Base-by-base conservation (phyloP, 2,797 vertebrate genomes). In the Cirrhinus mrigala region DNA sequence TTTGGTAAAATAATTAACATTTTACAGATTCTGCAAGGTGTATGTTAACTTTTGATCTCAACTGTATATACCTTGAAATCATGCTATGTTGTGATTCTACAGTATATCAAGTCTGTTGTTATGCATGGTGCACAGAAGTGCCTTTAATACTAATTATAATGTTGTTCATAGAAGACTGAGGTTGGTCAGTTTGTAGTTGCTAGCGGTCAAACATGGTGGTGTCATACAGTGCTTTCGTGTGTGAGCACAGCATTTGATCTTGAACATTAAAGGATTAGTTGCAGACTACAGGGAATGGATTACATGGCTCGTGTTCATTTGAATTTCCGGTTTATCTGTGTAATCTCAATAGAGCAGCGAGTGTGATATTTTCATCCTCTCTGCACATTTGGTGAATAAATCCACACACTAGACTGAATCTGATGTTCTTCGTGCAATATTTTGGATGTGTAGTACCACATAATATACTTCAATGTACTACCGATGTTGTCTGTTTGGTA, bases 211-310 rank as follows among this genome's bases (percentile, higher is more conserved):
- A 22, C 46, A 11, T 69, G 79, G 18, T 58, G 48, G 20, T 71
- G 50, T 71, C 56, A 76, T 71, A 29, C 11, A 16, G 18, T 62
- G 24, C 66, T n/a, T 79, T 3, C 66, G 15, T 79, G 15, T 80
- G 9, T 40, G 52, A 29, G 60, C 6, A 52, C 27, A 76, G 69
- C 58, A 37, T 76, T 83, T 75, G 81, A 66, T 83, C 44, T 64
- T 76, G 44, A 83, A 83, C 81, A 83, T 75, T 83, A 83, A 76
- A 83, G 71, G 71, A 83, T 83, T 83, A 83, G 81, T 52, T 66
- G 27, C 56, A 75, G 58, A 76, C 81, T 76, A 76, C 40, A 64
- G 58, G 71, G 58, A 62, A 82, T 50, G 71, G 71, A 83, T 83
- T 83, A 66, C 81, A 66, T 76, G 20, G 71, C 58, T 71, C 18